Base-by-base conservation (phyloP, 1,140 invertebrate genomes). In the Ips typographus region DNA sequence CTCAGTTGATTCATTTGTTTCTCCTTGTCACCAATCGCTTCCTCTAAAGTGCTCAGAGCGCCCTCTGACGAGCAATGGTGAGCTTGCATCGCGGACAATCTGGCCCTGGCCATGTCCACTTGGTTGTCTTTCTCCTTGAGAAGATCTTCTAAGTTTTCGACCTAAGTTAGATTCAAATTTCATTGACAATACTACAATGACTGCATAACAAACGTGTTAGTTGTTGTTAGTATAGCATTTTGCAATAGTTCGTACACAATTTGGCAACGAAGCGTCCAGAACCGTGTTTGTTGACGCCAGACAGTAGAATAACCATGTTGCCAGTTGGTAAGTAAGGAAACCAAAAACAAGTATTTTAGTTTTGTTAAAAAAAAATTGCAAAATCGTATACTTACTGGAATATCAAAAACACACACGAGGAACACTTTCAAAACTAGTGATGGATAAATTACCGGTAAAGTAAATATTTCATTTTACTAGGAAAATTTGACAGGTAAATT, bases 51-150 rank as follows among this genome's bases (percentile, higher is more conserved):
- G 49, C 92, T 93, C 43, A 98, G 83, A 4, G 94, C 94, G 56
- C 94, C 94, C 83, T 96, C 94, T 51, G 91, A 94, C 67, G 90
- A 94, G 80, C 93, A 95, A 79, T 95, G 93, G 77, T 96, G 93
- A 4, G 93, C 92, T 85, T 96, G 94, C 88, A 96, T 94, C 47
- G 92, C 90, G 8, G 92, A 91, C 5, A 96, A 80, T 64, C 95
- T 87, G 8, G 94, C 91, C 72, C 95, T 86, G 0, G 95, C 93
- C 90, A 96, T 95, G 76, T 96, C 94, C 64, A 99, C 92, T 84
- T 98, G 95, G 80, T 96, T 96, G 81, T 99, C 97, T 83, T 98
- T 98, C 81, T 99, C 96, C 82, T 96, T 96, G 6, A 99, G 85
- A 56, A 97, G 84, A 79, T 98, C 96, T 85, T 99, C 97, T 51